Percentiles rank a stretch among this genome's conserved stretches.
Conservation (phyloP, 2,113 vertebrate genomes). For the Aleadryas rufinucha region DNA sequence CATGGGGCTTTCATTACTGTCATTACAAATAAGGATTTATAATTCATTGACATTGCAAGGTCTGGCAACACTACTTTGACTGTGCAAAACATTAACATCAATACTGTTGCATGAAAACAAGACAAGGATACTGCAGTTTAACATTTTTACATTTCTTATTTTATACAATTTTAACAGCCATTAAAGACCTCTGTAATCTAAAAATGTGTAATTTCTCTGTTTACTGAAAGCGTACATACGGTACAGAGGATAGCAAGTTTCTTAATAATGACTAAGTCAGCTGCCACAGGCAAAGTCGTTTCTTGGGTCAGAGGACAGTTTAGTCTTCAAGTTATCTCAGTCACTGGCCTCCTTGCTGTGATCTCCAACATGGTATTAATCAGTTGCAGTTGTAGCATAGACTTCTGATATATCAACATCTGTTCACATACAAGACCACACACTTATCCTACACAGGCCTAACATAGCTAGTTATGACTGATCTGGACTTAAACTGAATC, state of each 20-base stretch:
- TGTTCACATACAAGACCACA: constrained; percentile 23
- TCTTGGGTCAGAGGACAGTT: constrained; percentile 22
- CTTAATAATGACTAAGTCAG: background rate
- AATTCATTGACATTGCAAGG: background rate
- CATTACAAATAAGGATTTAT: background rate
- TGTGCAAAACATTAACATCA: background rate
- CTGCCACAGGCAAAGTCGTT: background rate
- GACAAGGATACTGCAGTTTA: background rate
- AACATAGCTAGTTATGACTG: background rate
- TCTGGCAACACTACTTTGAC: background rate
- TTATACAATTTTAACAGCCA: background rate
- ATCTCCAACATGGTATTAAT: constrained; percentile 19
- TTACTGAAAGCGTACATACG: background rate
- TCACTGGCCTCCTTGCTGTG: background rate
- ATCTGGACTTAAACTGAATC: background rate
- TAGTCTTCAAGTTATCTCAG: constrained; percentile 21
- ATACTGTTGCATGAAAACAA: background rate
- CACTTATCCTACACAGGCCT: background rate
- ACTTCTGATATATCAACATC: constrained; percentile 27
- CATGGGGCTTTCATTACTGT: background rate
- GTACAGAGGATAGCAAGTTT: background rate
- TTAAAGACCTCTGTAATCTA: background rate
- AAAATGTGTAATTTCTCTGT: background rate
- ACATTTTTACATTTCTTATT: background rate
- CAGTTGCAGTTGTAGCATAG: background rate